phyloP scores from a whole-genome alignment of 2,888 invertebrate genomes.

The Stenurella melanura region DNA sequence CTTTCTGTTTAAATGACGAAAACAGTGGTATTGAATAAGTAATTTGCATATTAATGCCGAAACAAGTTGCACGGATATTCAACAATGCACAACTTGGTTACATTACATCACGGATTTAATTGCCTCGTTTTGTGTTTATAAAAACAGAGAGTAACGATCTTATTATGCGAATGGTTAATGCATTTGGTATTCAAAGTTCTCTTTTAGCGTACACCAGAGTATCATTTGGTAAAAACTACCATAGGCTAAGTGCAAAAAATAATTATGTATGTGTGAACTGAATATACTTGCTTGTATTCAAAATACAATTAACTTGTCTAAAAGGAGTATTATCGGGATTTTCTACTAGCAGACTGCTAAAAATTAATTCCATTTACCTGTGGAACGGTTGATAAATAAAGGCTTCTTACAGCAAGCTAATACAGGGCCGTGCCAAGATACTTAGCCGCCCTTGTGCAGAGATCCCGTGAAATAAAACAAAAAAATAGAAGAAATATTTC shows the following conservation, averaged over 20 bases:
- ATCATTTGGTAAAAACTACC: constrained; percentile 4
- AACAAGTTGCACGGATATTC: constrained; percentile 32
- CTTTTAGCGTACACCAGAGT: not conserved
- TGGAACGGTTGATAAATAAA: too few relatives aligned
- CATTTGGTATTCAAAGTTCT: constrained; percentile 17
- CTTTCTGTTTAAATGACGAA: constrained; percentile 27
- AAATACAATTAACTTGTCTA: too few relatives aligned
- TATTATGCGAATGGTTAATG: constrained; percentile 44
- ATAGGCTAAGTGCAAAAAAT: not conserved
- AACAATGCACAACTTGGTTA: constrained; percentile 42
- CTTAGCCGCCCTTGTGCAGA: too few relatives aligned
- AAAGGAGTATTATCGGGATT: too few relatives aligned
- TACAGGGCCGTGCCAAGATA: too few relatives aligned
- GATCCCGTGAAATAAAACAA: too few relatives aligned
- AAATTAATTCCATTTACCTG: too few relatives aligned
- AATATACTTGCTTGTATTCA: not conserved
- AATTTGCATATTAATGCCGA: constrained; percentile 41
- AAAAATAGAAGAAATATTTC: too few relatives aligned
- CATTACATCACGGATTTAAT: constrained; percentile 52
- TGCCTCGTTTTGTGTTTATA: constrained; percentile 51
- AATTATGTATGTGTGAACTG: not conserved
- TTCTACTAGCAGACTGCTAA: too few relatives aligned
- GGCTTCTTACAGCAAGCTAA: too few relatives aligned
- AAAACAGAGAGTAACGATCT: constrained; percentile 50
- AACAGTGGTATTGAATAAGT: constrained; percentile 42